Evolutionary conservation across 2,888 invertebrate species (phyloP).

Genomic region (Dione vanillae): DNA sequence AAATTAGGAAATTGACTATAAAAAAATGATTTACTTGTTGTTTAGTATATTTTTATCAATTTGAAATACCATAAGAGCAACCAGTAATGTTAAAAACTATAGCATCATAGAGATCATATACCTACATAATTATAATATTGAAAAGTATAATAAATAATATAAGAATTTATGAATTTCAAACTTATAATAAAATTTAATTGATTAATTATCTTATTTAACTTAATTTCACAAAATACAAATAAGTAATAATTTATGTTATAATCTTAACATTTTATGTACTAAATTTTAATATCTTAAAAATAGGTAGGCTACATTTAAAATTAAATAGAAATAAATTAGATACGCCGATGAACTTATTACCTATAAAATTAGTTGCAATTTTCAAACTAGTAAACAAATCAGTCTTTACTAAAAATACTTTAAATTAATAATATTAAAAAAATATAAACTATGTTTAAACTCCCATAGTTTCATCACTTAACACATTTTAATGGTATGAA

Average conservation of each 20-base stretch:
- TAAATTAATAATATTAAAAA: slow-evolving; percentile 18
- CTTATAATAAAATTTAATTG: not conserved
- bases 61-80: not conserved
- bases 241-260: not conserved
- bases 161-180: too few relatives aligned
- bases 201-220: not conserved
- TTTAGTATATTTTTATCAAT: not conserved
- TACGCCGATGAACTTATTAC: not conserved
- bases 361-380: not conserved
- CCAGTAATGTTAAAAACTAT: not conserved
- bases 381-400: slow-evolving; percentile 9
- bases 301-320: not conserved
- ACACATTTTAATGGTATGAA: slow-evolving; percentile 22
- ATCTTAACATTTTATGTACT: not conserved
- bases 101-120: not conserved
- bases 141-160: not conserved
- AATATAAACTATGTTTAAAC: slow-evolving; percentile 3
- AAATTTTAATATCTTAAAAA: not conserved
- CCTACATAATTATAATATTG: not conserved
- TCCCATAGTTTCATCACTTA: slow-evolving; percentile 16
- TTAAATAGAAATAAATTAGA: not conserved
- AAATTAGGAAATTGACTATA: not conserved
- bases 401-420: slow-evolving; percentile 29
- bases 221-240: not conserved
- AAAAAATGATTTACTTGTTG: not conserved